Percentiles rank a stretch among this genome's conserved stretches.
phyloP scores from a whole-genome alignment of 2,888 invertebrate genomes.

The Argynnis bischoffii region DNA sequence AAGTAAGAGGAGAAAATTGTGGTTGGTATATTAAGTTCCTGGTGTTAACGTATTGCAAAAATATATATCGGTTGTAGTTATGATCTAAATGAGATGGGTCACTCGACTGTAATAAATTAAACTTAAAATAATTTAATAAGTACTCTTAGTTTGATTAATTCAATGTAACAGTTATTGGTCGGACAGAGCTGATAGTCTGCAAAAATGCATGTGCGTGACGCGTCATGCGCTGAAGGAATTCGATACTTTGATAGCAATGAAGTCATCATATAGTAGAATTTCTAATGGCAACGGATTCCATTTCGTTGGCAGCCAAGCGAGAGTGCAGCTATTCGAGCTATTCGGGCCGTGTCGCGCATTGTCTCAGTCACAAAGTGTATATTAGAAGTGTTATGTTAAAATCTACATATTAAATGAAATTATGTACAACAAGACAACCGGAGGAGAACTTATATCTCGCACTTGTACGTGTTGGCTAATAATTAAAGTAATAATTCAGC shows the following conservation, averaged over 20 bases:
- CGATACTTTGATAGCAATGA: slow-evolving; percentile 59
- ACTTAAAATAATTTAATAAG: no score
- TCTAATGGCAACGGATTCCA: slow-evolving; percentile 77
- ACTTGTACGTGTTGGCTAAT: no score
- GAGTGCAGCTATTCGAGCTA: slow-evolving; percentile 69
- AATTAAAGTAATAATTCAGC: no score
- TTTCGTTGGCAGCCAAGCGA: slow-evolving; percentile 78
- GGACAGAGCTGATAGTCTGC: background rate
- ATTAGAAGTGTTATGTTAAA: slow-evolving; percentile 13
- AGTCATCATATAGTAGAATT: slow-evolving; percentile 76
- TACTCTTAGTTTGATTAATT: background rate
- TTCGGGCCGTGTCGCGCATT: slow-evolving; percentile 58
- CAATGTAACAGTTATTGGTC: background rate
- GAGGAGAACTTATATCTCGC: no score
- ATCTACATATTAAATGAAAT: background rate
- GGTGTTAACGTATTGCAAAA: no score
- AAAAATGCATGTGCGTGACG: slow-evolving; percentile 49
- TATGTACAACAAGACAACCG: no score
- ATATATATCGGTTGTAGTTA: no score
- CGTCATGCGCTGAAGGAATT: slow-evolving; percentile 62
- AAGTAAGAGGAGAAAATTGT: no score
- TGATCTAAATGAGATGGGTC: no score
- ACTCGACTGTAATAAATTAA: no score
- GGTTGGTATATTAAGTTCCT: no score
- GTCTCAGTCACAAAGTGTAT: slow-evolving; percentile 31